These are phyloP conservation scores for Drosophila oshimai DNA, from an alignment of 1,140 invertebrate species.

Conservation along the genomic window DNA sequence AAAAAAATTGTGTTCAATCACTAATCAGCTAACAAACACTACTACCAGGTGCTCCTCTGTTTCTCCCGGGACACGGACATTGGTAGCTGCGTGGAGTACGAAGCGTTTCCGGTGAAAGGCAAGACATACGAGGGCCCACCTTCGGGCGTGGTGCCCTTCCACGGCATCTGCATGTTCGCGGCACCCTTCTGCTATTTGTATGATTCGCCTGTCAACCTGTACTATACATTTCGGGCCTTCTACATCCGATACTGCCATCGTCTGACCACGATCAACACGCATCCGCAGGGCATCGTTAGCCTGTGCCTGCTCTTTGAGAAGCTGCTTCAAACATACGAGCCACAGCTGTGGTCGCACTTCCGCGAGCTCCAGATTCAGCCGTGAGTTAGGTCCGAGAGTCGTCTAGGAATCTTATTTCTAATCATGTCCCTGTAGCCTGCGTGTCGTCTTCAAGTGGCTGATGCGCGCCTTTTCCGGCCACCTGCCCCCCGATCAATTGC, in stretches of 20 bases:
- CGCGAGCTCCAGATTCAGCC: slow-evolving; percentile 93
- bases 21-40: too few species aligned
- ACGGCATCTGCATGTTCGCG: slow-evolving; percentile 98
- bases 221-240: slow-evolving; percentile 95
- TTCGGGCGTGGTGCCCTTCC: slow-evolving; percentile 97
- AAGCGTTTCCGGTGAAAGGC: slow-evolving; percentile 88
- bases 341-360: slow-evolving; percentile 95
- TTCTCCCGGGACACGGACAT: slow-evolving; percentile 95
- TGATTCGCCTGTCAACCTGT: slow-evolving; percentile 93
- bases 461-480: slow-evolving; percentile 97
- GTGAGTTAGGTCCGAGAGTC: slow-evolving; percentile 85
- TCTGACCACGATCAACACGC: slow-evolving; percentile 94
- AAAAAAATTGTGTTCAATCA: too few species aligned
- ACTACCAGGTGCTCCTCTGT: slow-evolving; percentile 97
- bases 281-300: slow-evolving; percentile 93
- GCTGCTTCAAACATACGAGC: slow-evolving; percentile 94
- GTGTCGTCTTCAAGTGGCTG: slow-evolving; percentile 97
- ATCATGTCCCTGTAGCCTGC: slow-evolving; percentile 55
- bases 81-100: slow-evolving; percentile 86
- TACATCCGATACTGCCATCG: slow-evolving; percentile 96
- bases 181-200: slow-evolving; percentile 97
- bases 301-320: slow-evolving; percentile 94
- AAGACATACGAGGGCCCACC: slow-evolving; percentile 90
- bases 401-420: not conserved
- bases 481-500: slow-evolving; percentile 94